Evolutionary conservation across 2,888 invertebrate species (phyloP).

Genomic region (Uloborus plumipes): DNA sequence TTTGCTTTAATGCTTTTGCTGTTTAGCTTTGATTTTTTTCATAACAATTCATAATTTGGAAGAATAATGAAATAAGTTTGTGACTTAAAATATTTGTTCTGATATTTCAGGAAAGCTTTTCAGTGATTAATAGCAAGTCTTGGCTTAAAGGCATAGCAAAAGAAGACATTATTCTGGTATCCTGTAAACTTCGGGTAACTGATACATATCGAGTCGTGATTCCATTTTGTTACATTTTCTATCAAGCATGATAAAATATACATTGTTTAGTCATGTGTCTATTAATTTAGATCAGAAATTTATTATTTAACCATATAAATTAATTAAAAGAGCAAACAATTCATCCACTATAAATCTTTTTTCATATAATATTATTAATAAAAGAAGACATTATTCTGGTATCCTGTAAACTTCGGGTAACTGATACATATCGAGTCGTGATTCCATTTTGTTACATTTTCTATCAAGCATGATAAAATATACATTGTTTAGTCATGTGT

Average conservation of each 20-base stretch:
- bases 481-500: too few relatives aligned
- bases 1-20: too few relatives aligned
- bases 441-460: background rate
- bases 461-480: background rate
- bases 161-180: slow-evolving; percentile 38
- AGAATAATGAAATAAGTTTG: background rate
- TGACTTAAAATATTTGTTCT: background rate
- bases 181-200: slow-evolving; percentile 30
- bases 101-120: slow-evolving; percentile 50
- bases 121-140: slow-evolving; percentile 37
- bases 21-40: too few relatives aligned
- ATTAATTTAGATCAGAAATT: too few relatives aligned
- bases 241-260: background rate
- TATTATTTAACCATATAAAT: too few relatives aligned
- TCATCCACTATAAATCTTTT: too few relatives aligned
- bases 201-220: background rate
- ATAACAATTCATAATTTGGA: too few relatives aligned
- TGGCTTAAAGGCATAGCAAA: slow-evolving; percentile 48
- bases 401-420: slow-evolving; percentile 32
- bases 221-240: background rate
- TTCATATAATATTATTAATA: too few relatives aligned
- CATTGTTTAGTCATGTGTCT: too few relatives aligned
- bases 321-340: too few relatives aligned
- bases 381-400: slow-evolving; percentile 40
- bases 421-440: background rate